phyloP scores from a whole-genome alignment of 2,888 invertebrate genomes.

The Apamea crenata region DNA sequence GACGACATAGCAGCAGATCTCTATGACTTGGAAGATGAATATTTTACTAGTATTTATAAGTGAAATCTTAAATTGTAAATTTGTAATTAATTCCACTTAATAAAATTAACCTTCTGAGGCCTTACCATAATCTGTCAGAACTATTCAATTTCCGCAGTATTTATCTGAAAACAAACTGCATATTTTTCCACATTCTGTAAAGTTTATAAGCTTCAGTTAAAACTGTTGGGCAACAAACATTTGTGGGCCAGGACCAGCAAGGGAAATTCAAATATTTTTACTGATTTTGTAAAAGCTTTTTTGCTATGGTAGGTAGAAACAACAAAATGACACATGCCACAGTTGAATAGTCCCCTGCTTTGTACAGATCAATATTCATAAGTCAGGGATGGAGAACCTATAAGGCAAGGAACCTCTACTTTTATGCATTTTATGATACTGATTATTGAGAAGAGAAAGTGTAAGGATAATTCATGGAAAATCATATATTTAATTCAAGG shows the following conservation, averaged over 20 bases:
- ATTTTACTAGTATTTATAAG: slow-evolving; percentile 96
- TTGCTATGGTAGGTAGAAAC: neutral
- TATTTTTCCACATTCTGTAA: neutral
- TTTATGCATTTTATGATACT: neutral
- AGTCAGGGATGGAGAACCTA: neutral
- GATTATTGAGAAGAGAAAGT: neutral
- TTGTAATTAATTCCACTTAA: too few relatives aligned
- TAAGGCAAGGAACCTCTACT: neutral
- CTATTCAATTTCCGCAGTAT: neutral
- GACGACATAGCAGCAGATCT: slow-evolving; percentile 99
- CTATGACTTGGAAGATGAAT: slow-evolving; percentile 98
- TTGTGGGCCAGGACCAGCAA: neutral
- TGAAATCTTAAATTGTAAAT: slow-evolving; percentile 72
- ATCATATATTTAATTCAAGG: neutral
- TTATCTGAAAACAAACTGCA: neutral
- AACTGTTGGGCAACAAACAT: neutral
- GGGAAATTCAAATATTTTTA: neutral
- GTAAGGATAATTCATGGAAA: neutral
- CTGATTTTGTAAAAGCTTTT: neutral
- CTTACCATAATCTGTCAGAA: neutral
- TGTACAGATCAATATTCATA: neutral
- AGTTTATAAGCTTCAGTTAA: neutral
- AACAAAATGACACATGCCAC: neutral
- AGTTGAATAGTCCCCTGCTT: neutral
- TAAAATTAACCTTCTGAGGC: neutral